Base-by-base conservation (phyloP, 2,113 vertebrate species). In the Orientallactaga bullata region DNA sequence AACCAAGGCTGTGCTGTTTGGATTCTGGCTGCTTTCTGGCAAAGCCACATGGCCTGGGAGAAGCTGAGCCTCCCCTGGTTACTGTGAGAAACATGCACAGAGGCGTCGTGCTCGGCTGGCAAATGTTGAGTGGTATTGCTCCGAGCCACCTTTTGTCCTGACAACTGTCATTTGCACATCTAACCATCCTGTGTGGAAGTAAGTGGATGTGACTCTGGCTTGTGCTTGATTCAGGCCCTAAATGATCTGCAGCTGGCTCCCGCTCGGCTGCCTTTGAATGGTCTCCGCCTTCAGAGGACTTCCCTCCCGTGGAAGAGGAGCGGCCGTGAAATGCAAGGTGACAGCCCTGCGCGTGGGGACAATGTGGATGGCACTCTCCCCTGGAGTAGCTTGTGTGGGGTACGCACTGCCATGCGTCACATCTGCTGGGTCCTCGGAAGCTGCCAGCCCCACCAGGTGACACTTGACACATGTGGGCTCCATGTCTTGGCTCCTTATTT, bases 61-160 rank as follows among this genome's bases (percentile, higher is more conserved):
- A 18, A 60, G 4, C 5, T 47, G 42, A 47, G 5, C 42, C 5
- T 83, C 28, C 47, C 2, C 2, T 1, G 0, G 32, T 12, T 23
- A 55, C 28, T 5, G 1, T 0, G 0, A 7, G 18, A 17, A 0
- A 1, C 1, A 30, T 28, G 17, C 28, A 0, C 30, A 8, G 66
- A 76, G 55, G 28, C 1, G 2, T 26, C 37, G 0, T 0, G 0
- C 17, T 23, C 0, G 1, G 7, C 32, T 3, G 1, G 15, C 0
- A 13, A 9, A 20, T 63, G 2, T 21, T n/a, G 4, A 21, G 10
- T 77, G 12, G 66, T 28, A 7, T 65, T 6, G 78, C 32, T 58
- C 79, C 0, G 15, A 4, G 74, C 37, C 12, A 24, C 66, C 42
- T 16, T 85, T 72, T 39, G 68, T 95, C 37, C 74, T 63, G 73